Evolutionary conservation across 2,888 invertebrate genomes (phyloP).

Genomic region (Acanthosepion lycidas): DNA sequence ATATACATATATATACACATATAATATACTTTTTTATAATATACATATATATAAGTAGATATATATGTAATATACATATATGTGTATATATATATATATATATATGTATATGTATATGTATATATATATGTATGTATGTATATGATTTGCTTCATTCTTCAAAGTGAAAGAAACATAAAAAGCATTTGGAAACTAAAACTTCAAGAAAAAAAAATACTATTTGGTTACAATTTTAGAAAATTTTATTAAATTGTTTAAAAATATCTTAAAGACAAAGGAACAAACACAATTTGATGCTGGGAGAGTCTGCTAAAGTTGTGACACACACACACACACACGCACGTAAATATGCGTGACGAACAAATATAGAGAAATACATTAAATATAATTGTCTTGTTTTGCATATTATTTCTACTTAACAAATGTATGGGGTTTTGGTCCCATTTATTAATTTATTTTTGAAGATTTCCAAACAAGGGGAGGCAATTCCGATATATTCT

Average conservation of each 20-base stretch:
- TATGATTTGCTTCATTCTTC: not conserved
- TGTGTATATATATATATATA: not conserved
- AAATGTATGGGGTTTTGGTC: no score
- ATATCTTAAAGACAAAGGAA: no score
- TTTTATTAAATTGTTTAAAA: not conserved
- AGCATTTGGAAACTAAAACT: no score
- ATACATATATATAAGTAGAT: not conserved
- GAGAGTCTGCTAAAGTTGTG: no score
- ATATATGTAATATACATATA: not conserved
- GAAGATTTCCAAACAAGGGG: no score
- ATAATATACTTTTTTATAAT: no score
- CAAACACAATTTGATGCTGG: no score
- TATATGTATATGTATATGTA: not conserved
- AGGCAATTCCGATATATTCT: no score
- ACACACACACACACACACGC: conserved; percentile 8
- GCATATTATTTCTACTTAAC: not conserved
- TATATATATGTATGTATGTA: not conserved
- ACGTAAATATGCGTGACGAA: not conserved
- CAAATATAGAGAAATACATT: not conserved
- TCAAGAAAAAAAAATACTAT: no score
- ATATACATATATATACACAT: not conserved
- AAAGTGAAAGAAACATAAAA: no score
- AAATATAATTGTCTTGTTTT: not conserved
- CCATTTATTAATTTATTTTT: no score
- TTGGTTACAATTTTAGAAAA: not conserved